Evolutionary conservation across 1,140 invertebrate genomes (phyloP).

Genomic region (Dufourea novaeangliae): DNA sequence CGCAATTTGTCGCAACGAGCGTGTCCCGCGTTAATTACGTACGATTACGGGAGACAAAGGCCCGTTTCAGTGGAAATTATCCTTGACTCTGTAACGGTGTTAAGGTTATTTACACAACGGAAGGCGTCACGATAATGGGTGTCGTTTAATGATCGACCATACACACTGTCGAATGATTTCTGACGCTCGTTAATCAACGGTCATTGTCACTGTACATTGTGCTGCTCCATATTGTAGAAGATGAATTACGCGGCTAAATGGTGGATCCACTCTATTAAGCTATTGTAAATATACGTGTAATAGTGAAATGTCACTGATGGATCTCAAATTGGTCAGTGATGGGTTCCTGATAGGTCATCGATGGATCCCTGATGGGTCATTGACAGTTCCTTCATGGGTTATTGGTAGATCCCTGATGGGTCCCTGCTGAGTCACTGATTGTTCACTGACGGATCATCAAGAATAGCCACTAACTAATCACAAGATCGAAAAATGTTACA

Average conservation of each 20-base stretch:
- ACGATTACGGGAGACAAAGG: slow-evolving; percentile 31
- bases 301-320: no score
- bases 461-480: no score
- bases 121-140: not conserved
- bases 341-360: no score
- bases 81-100: not conserved
- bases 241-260: no score
- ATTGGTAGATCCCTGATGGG: no score
- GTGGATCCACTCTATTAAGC: not conserved
- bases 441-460: no score
- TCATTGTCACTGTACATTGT: not conserved
- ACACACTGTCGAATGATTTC: not conserved
- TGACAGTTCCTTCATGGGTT: no score
- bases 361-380: no score
- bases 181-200: not conserved
- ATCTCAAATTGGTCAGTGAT: no score
- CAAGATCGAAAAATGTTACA: no score
- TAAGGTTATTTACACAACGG: slow-evolving; percentile 1
- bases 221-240: not conserved
- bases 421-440: no score
- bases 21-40: slow-evolving; percentile 32
- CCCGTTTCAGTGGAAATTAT: slow-evolving; percentile 8
- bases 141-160: not conserved
- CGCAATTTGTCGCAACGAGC: slow-evolving; percentile 22
- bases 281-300: not conserved